A percentile compares a stretch with the other conserved stretches of the same genome.
Evolutionary conservation across 92 coral and sea anemone species (phyloP).

Genomic region (Actinernus sp.): DNA sequence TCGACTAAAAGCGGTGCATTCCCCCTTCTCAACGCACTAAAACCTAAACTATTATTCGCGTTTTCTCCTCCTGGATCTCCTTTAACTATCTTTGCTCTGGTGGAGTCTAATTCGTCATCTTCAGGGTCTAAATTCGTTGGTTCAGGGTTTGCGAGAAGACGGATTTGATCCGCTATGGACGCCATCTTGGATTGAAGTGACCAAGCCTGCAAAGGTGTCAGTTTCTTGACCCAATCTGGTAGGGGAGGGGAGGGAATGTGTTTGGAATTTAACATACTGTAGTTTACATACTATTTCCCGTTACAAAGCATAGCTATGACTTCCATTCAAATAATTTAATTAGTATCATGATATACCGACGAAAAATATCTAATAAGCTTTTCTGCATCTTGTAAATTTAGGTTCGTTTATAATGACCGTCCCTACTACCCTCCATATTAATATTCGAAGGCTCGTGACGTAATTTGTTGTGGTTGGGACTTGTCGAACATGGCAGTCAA

Average conservation of each 20-base stretch:
- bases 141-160: conserved; percentile 76
- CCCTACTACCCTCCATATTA: too few relatives aligned
- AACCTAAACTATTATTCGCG: conserved; percentile 13
- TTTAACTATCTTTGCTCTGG: conserved; percentile 72
- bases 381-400: too few relatives aligned
- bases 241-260: conserved; percentile 10
- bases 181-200: conserved; percentile 83
- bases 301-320: too few relatives aligned
- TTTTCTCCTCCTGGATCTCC: conserved; percentile 21
- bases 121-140: conserved; percentile 90
- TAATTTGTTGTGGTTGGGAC: conserved; percentile 92
- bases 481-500: conserved; percentile 88
- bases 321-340: too few relatives aligned
- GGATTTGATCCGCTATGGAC: conserved; percentile 87
- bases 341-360: too few relatives aligned
- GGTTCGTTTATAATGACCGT: too few relatives aligned
- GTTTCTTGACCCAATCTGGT: neutral
- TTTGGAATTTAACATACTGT: neutral
- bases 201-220: conserved; percentile 31
- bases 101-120: conserved; percentile 77
- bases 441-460: conserved; percentile 88
- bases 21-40: conserved; percentile 68
- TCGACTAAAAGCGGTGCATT: conserved; percentile 72
- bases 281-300: too few relatives aligned
- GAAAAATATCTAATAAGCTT: too few relatives aligned